Evolutionary conservation across 2,113 vertebrate genomes (phyloP).

Genomic region (Cairina moschata): DNA sequence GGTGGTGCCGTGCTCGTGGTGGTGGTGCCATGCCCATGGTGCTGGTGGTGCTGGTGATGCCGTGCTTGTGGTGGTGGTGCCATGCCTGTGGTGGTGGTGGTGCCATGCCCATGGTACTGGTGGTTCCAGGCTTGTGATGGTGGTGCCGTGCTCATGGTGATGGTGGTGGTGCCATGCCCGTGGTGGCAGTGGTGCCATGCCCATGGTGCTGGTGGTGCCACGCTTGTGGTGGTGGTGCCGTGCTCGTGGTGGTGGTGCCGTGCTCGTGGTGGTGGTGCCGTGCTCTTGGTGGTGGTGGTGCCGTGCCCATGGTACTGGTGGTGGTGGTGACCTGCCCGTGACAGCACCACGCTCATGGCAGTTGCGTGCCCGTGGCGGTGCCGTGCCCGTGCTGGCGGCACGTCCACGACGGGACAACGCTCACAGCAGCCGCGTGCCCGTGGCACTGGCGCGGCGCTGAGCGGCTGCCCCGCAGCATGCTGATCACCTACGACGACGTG

Average conservation of each 20-base stretch:
- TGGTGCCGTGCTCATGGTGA: accelerated
- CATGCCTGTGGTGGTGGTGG: background rate
- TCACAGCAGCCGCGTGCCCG: background rate
- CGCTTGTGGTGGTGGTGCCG: too few species aligned
- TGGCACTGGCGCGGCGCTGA: background rate
- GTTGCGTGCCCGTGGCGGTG: background rate
- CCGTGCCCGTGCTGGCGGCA: background rate
- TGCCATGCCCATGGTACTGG: background rate
- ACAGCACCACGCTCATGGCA: background rate
- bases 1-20: too few species aligned
- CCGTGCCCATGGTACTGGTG: background rate
- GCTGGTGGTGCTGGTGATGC: too few species aligned
- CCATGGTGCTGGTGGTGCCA: too few species aligned
- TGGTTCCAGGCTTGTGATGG: too few species aligned
- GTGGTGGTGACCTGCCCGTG: too few species aligned
- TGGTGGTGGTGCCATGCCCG: background rate
- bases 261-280: accelerated
- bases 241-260: too few species aligned
- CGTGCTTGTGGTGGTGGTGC: background rate
- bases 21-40: background rate
- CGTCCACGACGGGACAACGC: accelerated
- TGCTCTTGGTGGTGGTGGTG: accelerated
- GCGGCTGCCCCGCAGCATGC: slow-evolving; percentile 82
- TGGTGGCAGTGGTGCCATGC: accelerated
- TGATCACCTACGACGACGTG: slow-evolving; percentile 97